These are phyloP conservation scores for Papilio protenor DNA, from an alignment of 2,888 invertebrate species.

Conservation along the genomic window DNA sequence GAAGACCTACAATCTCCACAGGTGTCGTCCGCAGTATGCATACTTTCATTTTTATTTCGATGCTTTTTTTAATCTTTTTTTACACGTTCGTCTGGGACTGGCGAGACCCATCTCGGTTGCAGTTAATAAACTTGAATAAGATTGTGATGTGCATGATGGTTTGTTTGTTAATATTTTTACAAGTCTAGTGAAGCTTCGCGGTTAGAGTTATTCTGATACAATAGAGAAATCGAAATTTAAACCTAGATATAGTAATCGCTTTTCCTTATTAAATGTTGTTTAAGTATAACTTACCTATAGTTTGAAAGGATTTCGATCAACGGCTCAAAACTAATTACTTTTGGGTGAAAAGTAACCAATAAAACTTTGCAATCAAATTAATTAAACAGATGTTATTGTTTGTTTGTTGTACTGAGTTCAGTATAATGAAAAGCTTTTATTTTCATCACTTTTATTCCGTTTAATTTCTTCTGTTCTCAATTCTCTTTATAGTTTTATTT, in stretches of 20 bases:
- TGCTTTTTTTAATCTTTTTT: conserved; percentile 49
- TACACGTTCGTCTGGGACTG: background rate
- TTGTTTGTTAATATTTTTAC: conserved; percentile 29
- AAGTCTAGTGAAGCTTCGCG: conserved; percentile 9
- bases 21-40: conserved; percentile 73
- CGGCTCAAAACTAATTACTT: background rate
- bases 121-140: conserved; percentile 24
- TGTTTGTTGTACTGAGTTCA: background rate
- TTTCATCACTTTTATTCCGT: conserved; percentile 16
- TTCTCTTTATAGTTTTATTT: conserved; percentile 21
- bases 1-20: conserved; percentile 79
- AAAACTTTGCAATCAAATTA: background rate
- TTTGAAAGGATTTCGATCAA: background rate
- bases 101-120: conserved; percentile 10
- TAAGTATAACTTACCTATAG: too few species aligned
- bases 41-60: conserved; percentile 64
- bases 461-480: conserved; percentile 26
- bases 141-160: conserved; percentile 9
- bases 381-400: background rate
- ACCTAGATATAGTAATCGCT: too few species aligned
- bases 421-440: background rate
- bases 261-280: background rate
- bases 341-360: background rate
- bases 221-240: background rate
- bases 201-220: background rate